A percentile compares a stretch with the other conserved stretches of the same genome.
Conservation (phyloP, 2,888 invertebrate genomes). For the Archaeoteleia sp. region DNA sequence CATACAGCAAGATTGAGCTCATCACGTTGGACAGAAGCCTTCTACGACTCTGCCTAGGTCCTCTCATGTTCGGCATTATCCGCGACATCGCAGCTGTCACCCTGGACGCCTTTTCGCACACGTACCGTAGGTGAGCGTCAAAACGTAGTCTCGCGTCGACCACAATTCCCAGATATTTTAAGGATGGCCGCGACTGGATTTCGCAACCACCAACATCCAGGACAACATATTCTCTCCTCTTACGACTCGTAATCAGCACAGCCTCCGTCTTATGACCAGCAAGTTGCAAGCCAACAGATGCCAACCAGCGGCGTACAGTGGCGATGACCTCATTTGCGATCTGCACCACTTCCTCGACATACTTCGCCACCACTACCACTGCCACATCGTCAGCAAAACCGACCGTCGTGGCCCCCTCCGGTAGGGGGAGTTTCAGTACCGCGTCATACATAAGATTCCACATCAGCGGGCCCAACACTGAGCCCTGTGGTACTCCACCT, state of each 20-base stretch:
- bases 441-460: conserved; percentile 3
- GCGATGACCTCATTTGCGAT: background rate
- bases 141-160: conserved; percentile 35
- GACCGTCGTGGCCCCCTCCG: background rate
- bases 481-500: conserved; percentile 46
- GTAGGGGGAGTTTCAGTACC: background rate
- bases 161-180: conserved; percentile 48
- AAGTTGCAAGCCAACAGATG: conserved; percentile 10
- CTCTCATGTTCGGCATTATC: conserved; percentile 9
- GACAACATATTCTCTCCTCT: conserved; percentile 18
- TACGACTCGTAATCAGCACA: conserved; percentile 32
- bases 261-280: conserved; percentile 44
- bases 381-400: conserved; percentile 6
- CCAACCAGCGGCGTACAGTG: background rate
- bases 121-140: conserved; percentile 8
- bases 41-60: conserved; percentile 16
- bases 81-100: conserved; percentile 3
- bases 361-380: background rate
- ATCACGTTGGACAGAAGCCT: conserved; percentile 22
- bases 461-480: conserved; percentile 1
- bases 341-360: background rate
- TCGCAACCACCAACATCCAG: conserved; percentile 23
- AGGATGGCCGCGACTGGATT: conserved; percentile 23
- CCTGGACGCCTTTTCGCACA: conserved; percentile 3
- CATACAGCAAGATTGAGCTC: conserved; percentile 26